Conservation (phyloP, 2,113 vertebrate species). For the Cettia cetti region DNA sequence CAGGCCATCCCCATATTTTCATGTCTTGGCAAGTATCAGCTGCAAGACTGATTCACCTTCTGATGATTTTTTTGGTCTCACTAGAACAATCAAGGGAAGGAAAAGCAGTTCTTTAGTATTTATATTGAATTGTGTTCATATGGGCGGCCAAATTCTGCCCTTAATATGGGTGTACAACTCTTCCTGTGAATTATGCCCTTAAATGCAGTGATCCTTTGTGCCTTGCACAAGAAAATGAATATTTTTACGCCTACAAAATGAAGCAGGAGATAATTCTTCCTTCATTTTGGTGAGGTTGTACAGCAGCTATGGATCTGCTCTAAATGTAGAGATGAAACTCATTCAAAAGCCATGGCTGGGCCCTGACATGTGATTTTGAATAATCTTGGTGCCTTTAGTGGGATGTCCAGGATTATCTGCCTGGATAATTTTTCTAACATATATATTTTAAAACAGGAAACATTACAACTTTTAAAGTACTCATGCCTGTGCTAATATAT, state of each 20-base stretch:
- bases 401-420: background rate
- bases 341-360: background rate
- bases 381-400: background rate
- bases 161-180: background rate
- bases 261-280: background rate
- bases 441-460: background rate
- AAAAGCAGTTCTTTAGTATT: background rate
- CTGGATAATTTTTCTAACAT: background rate
- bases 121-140: background rate
- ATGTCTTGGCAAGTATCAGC: constrained; percentile 59
- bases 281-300: background rate
- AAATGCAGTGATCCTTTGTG: background rate
- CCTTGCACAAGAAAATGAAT: background rate
- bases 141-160: background rate
- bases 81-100: background rate
- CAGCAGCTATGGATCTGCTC: background rate
- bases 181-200: background rate
- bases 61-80: constrained; percentile 23
- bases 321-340: background rate
- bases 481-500: background rate
- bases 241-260: background rate
- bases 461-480: background rate
- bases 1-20: constrained; percentile 35
- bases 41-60: constrained; percentile 49
- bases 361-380: background rate